Conservation (phyloP, 2,888 invertebrate genomes). For the Loripinus fragilis region DNA sequence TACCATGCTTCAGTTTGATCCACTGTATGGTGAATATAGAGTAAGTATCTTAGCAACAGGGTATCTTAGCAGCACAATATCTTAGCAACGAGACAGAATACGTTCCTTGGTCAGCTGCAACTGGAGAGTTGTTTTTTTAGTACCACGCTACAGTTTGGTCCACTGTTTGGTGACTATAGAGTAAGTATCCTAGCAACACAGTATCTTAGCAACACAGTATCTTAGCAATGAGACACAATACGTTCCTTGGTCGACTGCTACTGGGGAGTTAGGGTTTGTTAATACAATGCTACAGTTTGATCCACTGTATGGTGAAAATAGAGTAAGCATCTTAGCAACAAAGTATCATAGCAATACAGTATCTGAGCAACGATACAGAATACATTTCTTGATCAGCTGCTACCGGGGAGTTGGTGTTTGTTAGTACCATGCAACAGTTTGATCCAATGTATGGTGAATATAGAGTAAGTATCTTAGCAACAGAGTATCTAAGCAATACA, state of each 20-base stretch:
- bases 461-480: conserved; percentile 62
- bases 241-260: conserved; percentile 66
- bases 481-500: no score
- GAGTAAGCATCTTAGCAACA: no score
- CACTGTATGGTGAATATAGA: conserved; percentile 62
- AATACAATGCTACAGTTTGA: conserved; percentile 61
- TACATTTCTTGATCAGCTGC: conserved; percentile 69
- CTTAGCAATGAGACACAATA: conserved; percentile 65
- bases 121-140: conserved; percentile 59
- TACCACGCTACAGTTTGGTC: conserved; percentile 60
- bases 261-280: conserved; percentile 57
- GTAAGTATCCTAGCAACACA: no score
- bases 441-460: conserved; percentile 64
- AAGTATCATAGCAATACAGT: conserved; percentile 66
- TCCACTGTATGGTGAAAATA: conserved; percentile 61
- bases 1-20: conserved; percentile 61
- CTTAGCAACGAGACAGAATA: conserved; percentile 65
- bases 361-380: conserved; percentile 64
- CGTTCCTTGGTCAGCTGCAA: conserved; percentile 67
- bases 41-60: no score
- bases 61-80: conserved; percentile 67
- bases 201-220: conserved; percentile 67
- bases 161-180: conserved; percentile 62
- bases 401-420: conserved; percentile 52
- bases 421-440: conserved; percentile 60